A percentile compares a stretch with the other conserved stretches of the same genome.
Conservation (phyloP, 2,888 invertebrate species). For the Mesochorus sp. region DNA sequence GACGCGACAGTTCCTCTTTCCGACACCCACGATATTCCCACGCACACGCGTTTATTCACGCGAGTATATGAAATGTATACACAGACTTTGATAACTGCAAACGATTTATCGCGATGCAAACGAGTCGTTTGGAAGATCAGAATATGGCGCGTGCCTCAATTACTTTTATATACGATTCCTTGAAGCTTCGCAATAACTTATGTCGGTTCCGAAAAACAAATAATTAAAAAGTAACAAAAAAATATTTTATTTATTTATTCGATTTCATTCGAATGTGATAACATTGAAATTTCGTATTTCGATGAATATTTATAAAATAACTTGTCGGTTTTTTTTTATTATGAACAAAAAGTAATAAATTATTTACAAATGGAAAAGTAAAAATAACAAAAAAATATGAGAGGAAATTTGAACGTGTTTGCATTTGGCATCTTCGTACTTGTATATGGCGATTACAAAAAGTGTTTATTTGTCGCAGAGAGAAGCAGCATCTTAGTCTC, state of each 20-base stretch:
- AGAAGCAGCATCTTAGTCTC: constrained; percentile 38
- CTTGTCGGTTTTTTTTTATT: background rate
- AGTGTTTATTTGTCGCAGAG: constrained; percentile 49
- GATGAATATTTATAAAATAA: too few relatives aligned
- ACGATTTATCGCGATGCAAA: constrained; percentile 2
- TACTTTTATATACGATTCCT: too few relatives aligned
- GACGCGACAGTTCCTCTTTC: constrained; percentile 69
- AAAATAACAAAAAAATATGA: constrained; percentile 42
- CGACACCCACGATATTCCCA: constrained; percentile 70
- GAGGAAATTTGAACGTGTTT: constrained; percentile 47
- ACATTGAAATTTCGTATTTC: too few relatives aligned
- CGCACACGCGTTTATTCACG: constrained; percentile 31
- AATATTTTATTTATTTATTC: too few relatives aligned
- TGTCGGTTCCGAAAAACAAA: too few relatives aligned
- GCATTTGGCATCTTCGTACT: constrained; percentile 32
- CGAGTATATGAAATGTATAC: background rate
- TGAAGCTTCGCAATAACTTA: too few relatives aligned
- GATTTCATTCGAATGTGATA: too few relatives aligned
- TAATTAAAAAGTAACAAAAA: too few relatives aligned
- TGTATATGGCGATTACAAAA: constrained; percentile 31
- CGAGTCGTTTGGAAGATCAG: background rate
- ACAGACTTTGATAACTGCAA: background rate
- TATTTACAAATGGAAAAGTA: constrained; percentile 4
- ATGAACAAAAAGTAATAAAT: background rate
- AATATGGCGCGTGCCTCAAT: constrained; percentile 39